Evolutionary conservation across 2,113 vertebrate genomes (phyloP), one percentile per base, ranked within the genome.

Genomic region (Ageneiosus marmoratus): DNA sequence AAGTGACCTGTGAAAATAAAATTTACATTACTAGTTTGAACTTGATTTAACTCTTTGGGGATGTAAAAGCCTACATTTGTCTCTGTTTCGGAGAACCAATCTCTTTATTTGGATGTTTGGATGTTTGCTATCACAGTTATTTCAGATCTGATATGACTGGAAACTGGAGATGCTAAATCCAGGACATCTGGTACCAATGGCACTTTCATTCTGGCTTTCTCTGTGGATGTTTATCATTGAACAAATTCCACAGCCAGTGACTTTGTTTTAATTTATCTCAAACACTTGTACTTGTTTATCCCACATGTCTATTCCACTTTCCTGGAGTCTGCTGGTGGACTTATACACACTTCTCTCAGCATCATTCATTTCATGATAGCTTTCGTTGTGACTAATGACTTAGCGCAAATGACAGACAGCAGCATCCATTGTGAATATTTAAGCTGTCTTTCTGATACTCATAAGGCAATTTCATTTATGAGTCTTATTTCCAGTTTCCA

Each of bases 51-150:
- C 77, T 75, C 29, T 69, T 82, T 80, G 76, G 32, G 74, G 74
- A 67, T 67, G 84, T 56, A 2, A 56, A 80, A 29, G 79, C 60
- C 73, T 55, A 51, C 62, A 56, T 50, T 78, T 51, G 10, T 44
- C 34, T 41, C 69, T 48, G 67, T 73, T 84, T 77, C 48, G 5
- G 8, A 72, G 34, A 58, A 87, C 90, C 83, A 91, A 73, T 72
- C 88, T 74, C 27, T 37, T 82, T 85, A 84, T 89, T 88, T 91
- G 86, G 89, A 60, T 51, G 44, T 44, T 27, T 79, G 75, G 34
- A 50, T 77, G 80, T 82, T 74, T 84, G 62, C 22, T 22, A 34
- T 48, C 15, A 51, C 18, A 73, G 18, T 73, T 9, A 48, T 44
- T 82, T 29, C 11, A 22, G 32, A 81, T 32, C 9, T 46, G 34